phyloP scores from a whole-genome alignment of 2,113 vertebrate genomes.

The Genyomyrus donnyi region DNA sequence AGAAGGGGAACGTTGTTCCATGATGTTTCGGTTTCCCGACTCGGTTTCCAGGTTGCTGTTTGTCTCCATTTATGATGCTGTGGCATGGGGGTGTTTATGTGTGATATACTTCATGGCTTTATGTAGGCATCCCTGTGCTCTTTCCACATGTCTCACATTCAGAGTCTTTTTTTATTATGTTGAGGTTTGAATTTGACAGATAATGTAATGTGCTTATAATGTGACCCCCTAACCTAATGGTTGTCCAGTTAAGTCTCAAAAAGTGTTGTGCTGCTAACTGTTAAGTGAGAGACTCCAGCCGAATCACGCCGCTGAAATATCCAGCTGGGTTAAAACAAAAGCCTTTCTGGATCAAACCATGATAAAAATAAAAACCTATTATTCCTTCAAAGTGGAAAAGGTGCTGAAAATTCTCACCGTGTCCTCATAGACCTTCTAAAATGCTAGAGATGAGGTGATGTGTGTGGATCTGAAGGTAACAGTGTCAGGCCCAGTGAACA shows the following conservation, averaged over 20 bases:
- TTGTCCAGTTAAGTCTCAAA: neutral
- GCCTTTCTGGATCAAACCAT: neutral
- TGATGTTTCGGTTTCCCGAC: neutral
- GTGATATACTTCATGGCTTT: neutral
- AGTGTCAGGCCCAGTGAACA: neutral
- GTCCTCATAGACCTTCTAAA: neutral
- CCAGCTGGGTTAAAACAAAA: neutral
- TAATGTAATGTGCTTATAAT: neutral
- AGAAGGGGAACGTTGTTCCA: neutral
- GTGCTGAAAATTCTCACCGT: neutral
- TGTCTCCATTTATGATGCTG: neutral
- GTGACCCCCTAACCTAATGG: neutral
- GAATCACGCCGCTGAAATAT: neutral
- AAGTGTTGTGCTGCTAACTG: neutral
- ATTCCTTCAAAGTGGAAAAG: neutral
- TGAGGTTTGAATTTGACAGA: neutral
- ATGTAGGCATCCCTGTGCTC: neutral
- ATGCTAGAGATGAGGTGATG: slow-evolving; percentile 10
- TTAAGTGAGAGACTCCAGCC: neutral
- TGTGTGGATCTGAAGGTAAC: slow-evolving; percentile 12
- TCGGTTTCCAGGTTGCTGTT: too few species aligned
- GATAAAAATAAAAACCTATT: slow-evolving; percentile 5
- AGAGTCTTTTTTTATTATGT: neutral
- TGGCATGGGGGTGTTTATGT: neutral
- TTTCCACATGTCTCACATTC: neutral